Percentiles rank a stretch among this genome's conserved stretches.
phyloP scores from a whole-genome alignment of 2,797 vertebrate genomes.

The Macroramphosus scolopax region DNA sequence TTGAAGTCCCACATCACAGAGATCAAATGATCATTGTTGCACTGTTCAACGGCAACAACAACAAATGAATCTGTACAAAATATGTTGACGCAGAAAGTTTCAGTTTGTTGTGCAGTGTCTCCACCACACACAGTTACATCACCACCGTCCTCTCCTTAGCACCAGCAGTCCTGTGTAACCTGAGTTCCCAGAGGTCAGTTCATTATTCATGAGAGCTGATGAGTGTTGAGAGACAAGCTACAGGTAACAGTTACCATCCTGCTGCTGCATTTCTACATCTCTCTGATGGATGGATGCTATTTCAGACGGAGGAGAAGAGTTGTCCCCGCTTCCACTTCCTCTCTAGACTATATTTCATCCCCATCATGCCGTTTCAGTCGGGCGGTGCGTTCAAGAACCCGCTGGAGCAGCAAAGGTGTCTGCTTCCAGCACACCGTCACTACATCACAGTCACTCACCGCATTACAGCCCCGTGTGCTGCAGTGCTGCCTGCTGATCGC shows the following conservation, averaged over 20 bases:
- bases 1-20: too few species aligned
- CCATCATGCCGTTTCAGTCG: constrained; percentile 6
- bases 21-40: too few species aligned
- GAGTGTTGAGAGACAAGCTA: background rate
- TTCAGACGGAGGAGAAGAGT: constrained; percentile 4
- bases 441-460: constrained; percentile 47
- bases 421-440: constrained; percentile 35
- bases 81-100: too few species aligned
- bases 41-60: too few species aligned
- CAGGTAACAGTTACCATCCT: background rate
- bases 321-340: constrained; percentile 5
- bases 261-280: constrained; percentile 9
- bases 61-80: too few species aligned
- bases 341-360: constrained; percentile 7
- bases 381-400: constrained; percentile 26
- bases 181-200: constrained; percentile 42
- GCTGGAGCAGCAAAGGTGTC: constrained; percentile 43
- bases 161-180: constrained; percentile 28
- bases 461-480: constrained; percentile 44
- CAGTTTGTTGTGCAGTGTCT: too few species aligned
- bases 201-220: constrained; percentile 48
- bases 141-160: constrained; percentile 13
- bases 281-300: constrained; percentile 4
- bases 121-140: constrained; percentile 9
- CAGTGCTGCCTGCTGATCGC: constrained; percentile 60